Base-by-base conservation (phyloP, 2,113 vertebrate species). In the Pterocles burchelli region DNA sequence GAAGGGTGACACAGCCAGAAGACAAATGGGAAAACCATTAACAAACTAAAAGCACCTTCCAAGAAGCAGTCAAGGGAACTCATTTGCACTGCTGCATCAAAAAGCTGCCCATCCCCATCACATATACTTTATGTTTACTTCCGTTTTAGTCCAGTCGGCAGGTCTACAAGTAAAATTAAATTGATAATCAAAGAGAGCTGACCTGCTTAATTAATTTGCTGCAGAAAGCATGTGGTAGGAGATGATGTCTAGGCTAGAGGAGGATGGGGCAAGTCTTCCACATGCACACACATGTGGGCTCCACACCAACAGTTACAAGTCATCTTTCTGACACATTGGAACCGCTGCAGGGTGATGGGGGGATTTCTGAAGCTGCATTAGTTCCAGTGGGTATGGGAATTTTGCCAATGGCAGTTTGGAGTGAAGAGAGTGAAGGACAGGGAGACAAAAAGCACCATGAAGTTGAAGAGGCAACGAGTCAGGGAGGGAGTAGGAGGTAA, bases 191-290 rank as follows among this genome's bases (percentile, higher is more conserved):
- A 97, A 95, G 96, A 87, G 75, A 79, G 71, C 58, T 90, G 89
- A 96, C 82, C 66, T 49, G 41, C 43, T 94, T 97, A 97, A 97
- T 98, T 97, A 97, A 97, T 98, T 90, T 95, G 90, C 85, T 90
- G 87, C 70, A 90, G 74, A 92, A 93, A 97, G 76, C 79, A 95
- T 95, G 61, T 68, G 68, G 85, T 77, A 36, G 43, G 41, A 62
- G 61, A 79, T 70, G 67, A 66, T 31, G 65, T 6, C 45, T 34
- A 54, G 61, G 57, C 74, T 87, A 48, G 78, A 90, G 63, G 49
- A 95, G 55, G 71, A 67, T 4, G 51, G 74, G 5, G 8, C 38
- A 87, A 73, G 36, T 62, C 62, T 85, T 68, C 76, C 17, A 3
- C 7, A 24, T n/a, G 31, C 16, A 13, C 31, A 34, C 31, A 66